Evolutionary conservation across 2,797 vertebrate genomes (phyloP).

Genomic region (Carcharodon carcharias): DNA sequence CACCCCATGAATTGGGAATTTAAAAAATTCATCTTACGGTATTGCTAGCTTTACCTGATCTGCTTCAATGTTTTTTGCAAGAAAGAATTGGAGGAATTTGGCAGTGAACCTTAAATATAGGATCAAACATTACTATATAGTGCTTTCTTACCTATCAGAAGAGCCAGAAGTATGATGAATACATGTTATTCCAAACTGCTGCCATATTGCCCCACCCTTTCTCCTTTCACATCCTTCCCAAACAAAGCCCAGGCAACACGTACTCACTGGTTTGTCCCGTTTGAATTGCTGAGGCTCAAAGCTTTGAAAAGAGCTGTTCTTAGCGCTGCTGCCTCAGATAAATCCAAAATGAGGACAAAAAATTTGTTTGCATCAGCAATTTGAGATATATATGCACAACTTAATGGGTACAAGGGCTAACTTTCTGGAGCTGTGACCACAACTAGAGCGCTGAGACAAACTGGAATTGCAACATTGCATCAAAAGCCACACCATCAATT

Average conservation of each 20-base stretch:
- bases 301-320: conserved; percentile 9
- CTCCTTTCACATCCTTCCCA: background rate
- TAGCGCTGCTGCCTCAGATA: background rate
- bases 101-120: background rate
- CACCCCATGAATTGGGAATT: no score
- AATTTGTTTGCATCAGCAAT: background rate
- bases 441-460: background rate
- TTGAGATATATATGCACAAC: background rate
- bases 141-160: background rate
- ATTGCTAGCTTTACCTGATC: background rate
- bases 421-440: background rate
- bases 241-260: background rate
- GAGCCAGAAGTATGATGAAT: background rate
- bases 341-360: background rate
- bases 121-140: background rate
- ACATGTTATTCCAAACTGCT: background rate
- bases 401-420: background rate
- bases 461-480: background rate
- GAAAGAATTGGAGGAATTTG: background rate
- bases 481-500: background rate
- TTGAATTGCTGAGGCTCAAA: background rate
- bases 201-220: background rate
- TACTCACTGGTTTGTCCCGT: background rate
- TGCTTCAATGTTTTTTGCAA: background rate
- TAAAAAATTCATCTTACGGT: background rate